Percentiles rank a stretch among this genome's conserved stretches.
phyloP scores from a whole-genome alignment of 2,113 vertebrate species.

The Pedionomus torquatus region DNA sequence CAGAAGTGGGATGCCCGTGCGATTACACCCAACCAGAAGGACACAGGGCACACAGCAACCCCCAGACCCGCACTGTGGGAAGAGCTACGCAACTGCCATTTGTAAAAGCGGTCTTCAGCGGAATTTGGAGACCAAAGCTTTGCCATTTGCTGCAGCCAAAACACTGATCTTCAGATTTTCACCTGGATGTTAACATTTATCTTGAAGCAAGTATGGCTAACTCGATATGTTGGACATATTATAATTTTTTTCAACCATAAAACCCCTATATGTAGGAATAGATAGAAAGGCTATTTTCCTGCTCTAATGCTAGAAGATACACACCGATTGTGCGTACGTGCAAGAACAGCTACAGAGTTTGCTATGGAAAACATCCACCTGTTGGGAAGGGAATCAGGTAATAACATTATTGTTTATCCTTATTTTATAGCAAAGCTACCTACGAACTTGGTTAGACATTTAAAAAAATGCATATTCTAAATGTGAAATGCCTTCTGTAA shows the following conservation, averaged over 20 bases:
- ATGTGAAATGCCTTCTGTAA: not conserved
- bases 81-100: not conserved
- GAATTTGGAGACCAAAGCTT: not conserved
- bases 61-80: not conserved
- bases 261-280: not conserved
- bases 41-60: not conserved
- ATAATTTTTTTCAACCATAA: not conserved
- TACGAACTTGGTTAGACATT: not conserved
- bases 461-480: not conserved
- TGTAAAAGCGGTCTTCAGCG: accelerated
- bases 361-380: not conserved
- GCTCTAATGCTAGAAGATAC: not conserved
- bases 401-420: not conserved
- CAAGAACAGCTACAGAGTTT: not conserved
- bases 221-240: not conserved
- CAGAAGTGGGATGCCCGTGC: not conserved
- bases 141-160: not conserved
- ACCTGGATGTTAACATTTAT: not conserved
- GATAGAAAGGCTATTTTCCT: not conserved
- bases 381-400: not conserved
- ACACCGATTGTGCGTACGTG: not conserved
- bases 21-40: not conserved
- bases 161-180: not conserved
- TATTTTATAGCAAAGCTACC: not conserved
- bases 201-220: not conserved